phyloP scores from a whole-genome alignment of 2,113 vertebrate species.

The Anser cygnoides region DNA sequence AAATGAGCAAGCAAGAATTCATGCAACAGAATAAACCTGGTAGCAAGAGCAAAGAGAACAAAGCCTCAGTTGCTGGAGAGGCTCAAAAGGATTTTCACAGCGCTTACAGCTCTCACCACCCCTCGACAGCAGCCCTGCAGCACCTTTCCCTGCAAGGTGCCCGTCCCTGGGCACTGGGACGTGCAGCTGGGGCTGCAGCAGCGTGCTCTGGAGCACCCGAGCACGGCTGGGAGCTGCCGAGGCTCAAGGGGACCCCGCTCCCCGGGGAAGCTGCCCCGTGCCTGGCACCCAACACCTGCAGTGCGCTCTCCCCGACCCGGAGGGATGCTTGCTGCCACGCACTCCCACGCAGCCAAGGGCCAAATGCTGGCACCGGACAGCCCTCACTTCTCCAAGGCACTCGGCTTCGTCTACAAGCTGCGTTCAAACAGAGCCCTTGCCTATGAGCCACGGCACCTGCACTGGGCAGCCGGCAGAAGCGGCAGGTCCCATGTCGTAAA shows the following conservation, averaged over 20 bases:
- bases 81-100: not conserved
- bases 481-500: fast-evolving
- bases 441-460: not conserved
- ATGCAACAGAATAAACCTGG: not conserved
- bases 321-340: not conserved
- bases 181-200: no score
- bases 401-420: not conserved
- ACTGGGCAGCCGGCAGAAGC: not conserved
- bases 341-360: fast-evolving
- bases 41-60: not conserved
- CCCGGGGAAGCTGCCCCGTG: not conserved
- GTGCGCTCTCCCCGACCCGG: not conserved
- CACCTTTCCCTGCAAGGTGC: no score
- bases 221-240: not conserved
- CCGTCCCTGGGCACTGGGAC: no score
- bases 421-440: not conserved
- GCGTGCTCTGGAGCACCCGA: no score
- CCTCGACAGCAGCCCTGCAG: not conserved
- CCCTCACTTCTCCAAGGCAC: not conserved
- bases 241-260: no score
- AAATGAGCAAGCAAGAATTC: fast-evolving
- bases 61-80: not conserved
- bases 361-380: not conserved
- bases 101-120: not conserved
- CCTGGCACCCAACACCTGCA: not conserved